These are phyloP conservation scores for Platycheirus rosarum DNA, from an alignment of 2,888 invertebrate genomes.

Conservation along the genomic window DNA sequence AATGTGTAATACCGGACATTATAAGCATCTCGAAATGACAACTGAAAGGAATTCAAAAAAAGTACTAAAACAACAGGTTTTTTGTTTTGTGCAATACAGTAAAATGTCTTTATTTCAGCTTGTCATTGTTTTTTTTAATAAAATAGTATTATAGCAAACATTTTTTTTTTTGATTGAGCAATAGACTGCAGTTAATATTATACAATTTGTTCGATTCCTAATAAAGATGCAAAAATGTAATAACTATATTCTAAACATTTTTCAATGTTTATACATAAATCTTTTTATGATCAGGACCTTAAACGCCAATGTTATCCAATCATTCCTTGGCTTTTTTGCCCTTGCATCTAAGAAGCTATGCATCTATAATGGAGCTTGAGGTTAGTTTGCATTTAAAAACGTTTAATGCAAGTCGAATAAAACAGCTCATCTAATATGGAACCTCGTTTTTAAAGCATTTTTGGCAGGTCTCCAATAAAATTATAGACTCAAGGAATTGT, in stretches of 20 bases:
- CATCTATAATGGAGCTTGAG: background rate
- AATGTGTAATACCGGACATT: too few relatives aligned
- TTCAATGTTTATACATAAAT: background rate
- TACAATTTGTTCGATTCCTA: constrained; percentile 45
- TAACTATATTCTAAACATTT: constrained; percentile 11
- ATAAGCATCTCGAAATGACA: too few relatives aligned
- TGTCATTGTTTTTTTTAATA: constrained; percentile 11
- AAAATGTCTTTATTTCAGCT: constrained; percentile 48
- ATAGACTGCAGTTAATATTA: constrained; percentile 56
- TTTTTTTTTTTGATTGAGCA: constrained; percentile 51
- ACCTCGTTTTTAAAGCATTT: background rate
- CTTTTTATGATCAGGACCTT: constrained; percentile 11
- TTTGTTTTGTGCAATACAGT: constrained; percentile 34
- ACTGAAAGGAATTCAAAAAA: too few relatives aligned
- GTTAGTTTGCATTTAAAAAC: background rate
- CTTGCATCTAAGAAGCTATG: background rate
- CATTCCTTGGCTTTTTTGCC: background rate
- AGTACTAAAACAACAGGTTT: too few relatives aligned
- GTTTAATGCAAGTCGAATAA: background rate
- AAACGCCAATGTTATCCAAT: constrained; percentile 37
- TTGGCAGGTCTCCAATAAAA: background rate
- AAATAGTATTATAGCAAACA: constrained; percentile 31
- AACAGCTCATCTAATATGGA: constrained; percentile 6
- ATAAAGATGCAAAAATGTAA: constrained; percentile 24
- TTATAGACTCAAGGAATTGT: background rate